phyloP scores from a whole-genome alignment of 2,888 invertebrate species.

The Pammene fasciana region DNA sequence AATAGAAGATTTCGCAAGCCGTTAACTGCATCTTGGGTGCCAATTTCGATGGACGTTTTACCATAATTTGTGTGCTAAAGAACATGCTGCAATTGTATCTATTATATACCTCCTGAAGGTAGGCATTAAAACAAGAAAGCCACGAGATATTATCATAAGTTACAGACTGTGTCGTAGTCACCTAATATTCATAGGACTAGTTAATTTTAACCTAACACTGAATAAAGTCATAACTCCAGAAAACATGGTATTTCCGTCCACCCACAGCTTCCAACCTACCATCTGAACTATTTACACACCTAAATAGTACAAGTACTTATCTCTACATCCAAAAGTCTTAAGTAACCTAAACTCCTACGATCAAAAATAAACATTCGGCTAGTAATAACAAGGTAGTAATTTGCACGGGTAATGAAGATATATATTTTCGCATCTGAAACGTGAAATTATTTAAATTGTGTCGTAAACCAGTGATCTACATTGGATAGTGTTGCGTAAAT shows the following conservation, averaged over 20 bases:
- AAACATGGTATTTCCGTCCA: slow-evolving; percentile 35
- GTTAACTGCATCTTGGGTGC: no score
- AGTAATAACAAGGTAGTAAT: neutral
- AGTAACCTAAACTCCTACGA: neutral
- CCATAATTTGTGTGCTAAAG: neutral
- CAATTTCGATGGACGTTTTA: neutral
- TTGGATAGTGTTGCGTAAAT: slow-evolving; percentile 51
- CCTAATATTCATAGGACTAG: slow-evolving; percentile 16
- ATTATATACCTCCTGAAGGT: neutral
- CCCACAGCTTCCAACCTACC: slow-evolving; percentile 32
- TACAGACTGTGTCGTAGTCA: neutral
- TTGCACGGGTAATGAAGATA: neutral
- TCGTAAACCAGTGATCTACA: slow-evolving; percentile 42
- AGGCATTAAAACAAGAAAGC: neutral
- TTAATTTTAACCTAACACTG: slow-evolving; percentile 26
- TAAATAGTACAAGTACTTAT: slow-evolving; percentile 22
- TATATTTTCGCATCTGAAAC: slow-evolving; percentile 35
- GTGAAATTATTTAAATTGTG: slow-evolving; percentile 44
- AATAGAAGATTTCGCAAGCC: no score
- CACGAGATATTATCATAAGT: neutral
- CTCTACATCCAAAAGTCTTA: neutral
- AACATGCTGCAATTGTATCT: neutral
- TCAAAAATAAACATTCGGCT: slow-evolving; percentile 10
- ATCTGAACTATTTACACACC: slow-evolving; percentile 29
- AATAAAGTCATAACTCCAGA: slow-evolving; percentile 46